phyloP scores from a whole-genome alignment of 1,140 invertebrate species.

The Ceratoteleas bidentatus region DNA sequence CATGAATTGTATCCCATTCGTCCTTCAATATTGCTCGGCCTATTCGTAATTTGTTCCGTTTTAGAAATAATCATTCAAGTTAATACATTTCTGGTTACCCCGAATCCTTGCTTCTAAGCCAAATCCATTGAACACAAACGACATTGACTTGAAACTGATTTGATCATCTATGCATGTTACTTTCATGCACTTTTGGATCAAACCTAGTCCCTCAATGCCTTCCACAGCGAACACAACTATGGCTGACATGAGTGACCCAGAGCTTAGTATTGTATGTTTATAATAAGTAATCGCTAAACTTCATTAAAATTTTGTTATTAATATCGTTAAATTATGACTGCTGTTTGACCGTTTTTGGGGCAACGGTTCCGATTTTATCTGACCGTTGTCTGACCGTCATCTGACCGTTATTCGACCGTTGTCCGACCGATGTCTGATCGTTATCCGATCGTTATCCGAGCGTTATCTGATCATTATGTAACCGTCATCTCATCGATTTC shows the following conservation, averaged over 20 bases:
- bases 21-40: not conserved
- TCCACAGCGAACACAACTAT: conserved; percentile 11
- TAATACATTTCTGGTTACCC: not conserved
- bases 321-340: too few species aligned
- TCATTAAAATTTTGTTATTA: too few species aligned
- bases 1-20: not conserved
- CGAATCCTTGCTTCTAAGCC: conserved; percentile 11
- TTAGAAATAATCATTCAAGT: not conserved
- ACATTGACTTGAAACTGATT: conserved; percentile 6
- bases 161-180: conserved; percentile 3
- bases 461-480: too few species aligned
- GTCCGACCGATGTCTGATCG: too few species aligned
- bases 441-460: too few species aligned
- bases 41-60: not conserved
- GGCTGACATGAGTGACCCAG: conserved; percentile 3
- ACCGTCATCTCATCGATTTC: too few species aligned
- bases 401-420: too few species aligned
- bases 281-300: too few species aligned
- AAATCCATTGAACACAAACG: not conserved
- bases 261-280: not conserved
- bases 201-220: conserved; percentile 1
- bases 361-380: too few species aligned
- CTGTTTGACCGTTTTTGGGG: too few species aligned
- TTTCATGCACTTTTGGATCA: not conserved
- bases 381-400: too few species aligned